phyloP scores from a whole-genome alignment of 1,140 invertebrate genomes.

The Dinothrombium tinctorium region DNA sequence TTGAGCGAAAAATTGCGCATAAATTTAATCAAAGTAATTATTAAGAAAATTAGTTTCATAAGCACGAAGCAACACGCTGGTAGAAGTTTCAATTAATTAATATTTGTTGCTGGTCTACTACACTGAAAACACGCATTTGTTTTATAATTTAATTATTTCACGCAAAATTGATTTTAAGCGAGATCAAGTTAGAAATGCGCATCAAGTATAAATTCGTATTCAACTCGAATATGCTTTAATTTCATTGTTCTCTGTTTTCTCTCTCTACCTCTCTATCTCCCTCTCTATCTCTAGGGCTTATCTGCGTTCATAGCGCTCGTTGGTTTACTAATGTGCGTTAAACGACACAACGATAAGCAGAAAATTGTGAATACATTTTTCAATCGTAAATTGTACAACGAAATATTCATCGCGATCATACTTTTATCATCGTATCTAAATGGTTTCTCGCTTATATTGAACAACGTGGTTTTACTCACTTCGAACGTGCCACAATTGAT shows the following conservation, averaged over 20 bases:
- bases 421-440: neutral
- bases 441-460: neutral
- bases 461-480: too few species aligned
- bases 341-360: neutral
- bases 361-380: neutral
- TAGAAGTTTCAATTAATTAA: too few species aligned
- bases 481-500: neutral
- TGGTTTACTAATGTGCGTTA: constrained; percentile 3
- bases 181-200: neutral
- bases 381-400: too few species aligned
- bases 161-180: neutral
- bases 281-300: too few species aligned
- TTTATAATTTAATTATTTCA: neutral
- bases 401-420: too few species aligned
- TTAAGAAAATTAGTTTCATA: too few species aligned
- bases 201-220: neutral
- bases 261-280: too few species aligned
- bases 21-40: too few species aligned
- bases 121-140: too few species aligned
- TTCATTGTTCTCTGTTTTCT: neutral
- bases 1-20: too few species aligned
- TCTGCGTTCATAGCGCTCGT: constrained; percentile 1
- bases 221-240: neutral
- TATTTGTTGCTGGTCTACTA: too few species aligned
- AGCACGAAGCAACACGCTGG: too few species aligned